Conservation (phyloP, 2,797 vertebrate species). For the Dromococcyx pavoninus region DNA sequence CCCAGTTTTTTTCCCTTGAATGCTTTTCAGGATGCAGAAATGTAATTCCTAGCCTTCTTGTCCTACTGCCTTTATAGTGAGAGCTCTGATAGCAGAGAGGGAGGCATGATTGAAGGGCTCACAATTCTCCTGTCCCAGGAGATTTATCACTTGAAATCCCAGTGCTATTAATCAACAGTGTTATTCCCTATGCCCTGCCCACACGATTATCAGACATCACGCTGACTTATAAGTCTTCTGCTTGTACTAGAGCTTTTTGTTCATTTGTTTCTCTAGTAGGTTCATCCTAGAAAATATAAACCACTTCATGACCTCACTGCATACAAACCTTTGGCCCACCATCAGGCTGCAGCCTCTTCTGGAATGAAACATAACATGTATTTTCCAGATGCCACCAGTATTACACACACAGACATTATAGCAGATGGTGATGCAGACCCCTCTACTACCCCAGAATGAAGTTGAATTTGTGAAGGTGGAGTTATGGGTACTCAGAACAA, state of each 20-base stretch:
- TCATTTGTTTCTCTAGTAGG: neutral
- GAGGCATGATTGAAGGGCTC: neutral
- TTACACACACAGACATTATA: neutral
- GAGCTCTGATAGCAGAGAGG: neutral
- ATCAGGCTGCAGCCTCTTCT: neutral
- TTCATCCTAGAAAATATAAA: neutral
- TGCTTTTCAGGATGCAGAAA: neutral
- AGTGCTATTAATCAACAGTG: neutral
- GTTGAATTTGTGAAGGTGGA: neutral
- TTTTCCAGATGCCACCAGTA: neutral
- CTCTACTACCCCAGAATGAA: neutral
- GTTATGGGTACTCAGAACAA: neutral
- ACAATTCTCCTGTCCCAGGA: neutral
- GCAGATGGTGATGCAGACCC: neutral
- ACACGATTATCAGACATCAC: neutral
- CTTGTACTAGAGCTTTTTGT: neutral
- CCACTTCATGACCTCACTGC: neutral
- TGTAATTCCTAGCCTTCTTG: neutral
- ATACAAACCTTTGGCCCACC: neutral
- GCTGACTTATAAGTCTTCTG: neutral
- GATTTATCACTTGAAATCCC: slow-evolving; percentile 7
- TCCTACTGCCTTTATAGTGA: neutral
- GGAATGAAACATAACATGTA: fast-evolving
- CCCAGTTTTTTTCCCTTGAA: neutral
- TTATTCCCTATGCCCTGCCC: neutral